phyloP scores from a whole-genome alignment of 1,140 invertebrate genomes.

The Forficula auricularia region DNA sequence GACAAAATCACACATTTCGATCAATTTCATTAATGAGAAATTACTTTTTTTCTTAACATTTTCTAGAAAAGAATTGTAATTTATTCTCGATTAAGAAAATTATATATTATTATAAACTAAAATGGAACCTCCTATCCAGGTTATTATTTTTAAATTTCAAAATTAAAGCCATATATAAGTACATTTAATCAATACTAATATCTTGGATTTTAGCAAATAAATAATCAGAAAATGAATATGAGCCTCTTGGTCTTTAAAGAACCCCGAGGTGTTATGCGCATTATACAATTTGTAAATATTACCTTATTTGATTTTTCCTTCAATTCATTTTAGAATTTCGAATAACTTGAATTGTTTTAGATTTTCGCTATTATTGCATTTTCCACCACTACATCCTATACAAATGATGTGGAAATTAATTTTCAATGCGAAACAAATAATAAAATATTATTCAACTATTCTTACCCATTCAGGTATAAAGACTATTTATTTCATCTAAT shows the following conservation, averaged over 20 bases:
- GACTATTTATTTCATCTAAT: background rate
- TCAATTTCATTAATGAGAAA: too few relatives aligned
- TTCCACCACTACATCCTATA: conserved; percentile 33
- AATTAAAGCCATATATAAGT: too few relatives aligned
- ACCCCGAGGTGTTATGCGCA: conserved; percentile 37
- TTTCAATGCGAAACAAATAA: conserved; percentile 4
- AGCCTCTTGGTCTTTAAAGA: conserved; percentile 35
- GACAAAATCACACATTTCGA: too few relatives aligned
- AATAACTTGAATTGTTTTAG: conserved; percentile 14
- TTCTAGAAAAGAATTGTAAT: too few relatives aligned
- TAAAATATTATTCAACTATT: conserved; percentile 17
- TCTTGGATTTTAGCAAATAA: too few relatives aligned
- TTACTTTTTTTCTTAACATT: too few relatives aligned
- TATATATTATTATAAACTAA: too few relatives aligned
- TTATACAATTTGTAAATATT: conserved; percentile 34
- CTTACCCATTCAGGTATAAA: conserved; percentile 6
- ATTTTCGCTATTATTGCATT: conserved; percentile 41
- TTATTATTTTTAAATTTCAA: too few relatives aligned
- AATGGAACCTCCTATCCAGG: too few relatives aligned
- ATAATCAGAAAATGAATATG: conserved; percentile 22
- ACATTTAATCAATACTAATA: too few relatives aligned
- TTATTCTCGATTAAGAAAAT: too few relatives aligned
- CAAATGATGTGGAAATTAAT: conserved; percentile 15
- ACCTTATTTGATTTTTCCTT: conserved; percentile 1
- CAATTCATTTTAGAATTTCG: background rate